Base-by-base conservation (phyloP, 2,888 invertebrate genomes). In the Panzeria rudis region DNA sequence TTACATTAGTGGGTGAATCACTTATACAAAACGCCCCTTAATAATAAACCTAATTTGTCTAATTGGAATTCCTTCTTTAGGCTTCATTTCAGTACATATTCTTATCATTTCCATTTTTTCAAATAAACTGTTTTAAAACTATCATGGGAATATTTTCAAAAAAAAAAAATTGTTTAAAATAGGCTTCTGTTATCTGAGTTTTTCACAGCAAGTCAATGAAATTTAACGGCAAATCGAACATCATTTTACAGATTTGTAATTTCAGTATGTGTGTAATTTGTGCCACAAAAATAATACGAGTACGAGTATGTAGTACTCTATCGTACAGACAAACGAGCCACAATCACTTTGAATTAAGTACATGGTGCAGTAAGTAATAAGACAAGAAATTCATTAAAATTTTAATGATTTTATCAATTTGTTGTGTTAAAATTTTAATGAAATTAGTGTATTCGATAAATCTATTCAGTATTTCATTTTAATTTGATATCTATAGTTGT, bases 1-100 rank as follows among this genome's bases (percentile, higher is more conserved):
- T 47, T 62, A 75, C 62, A 79, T 78, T 68, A 69, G 32, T 52
- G 38, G 41, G 15, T 54, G 41, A 54, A 56, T 44, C 73, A 79
- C 83, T 77, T 54, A 35, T 15, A 62, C 7, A 23, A 41, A 77
- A 84, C 85, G 85, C 85, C 85, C 85, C 73, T 78, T 59, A 72
- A 71, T 59, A 72, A 71, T 69, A 20, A 25, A 56, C 0, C 29
- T 17, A 23, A 7, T 47, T 17, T 47, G 15, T 15, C 32, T n/a
- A 11, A 47, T 20, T 38, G 5, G 7, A 47, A 52, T 72, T 61
- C 3, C 17, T 38, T 41, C 25, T 11, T 47, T 69, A 13, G 44
- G 25, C 23, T 35, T 47, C 29, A 0, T 44, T 23, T 8, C n/a
- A n/a, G n/a, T n/a, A 11, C 25, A 3, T 17, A 7, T 62, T 52